These are phyloP conservation scores for Littorina saxatilis DNA, from an alignment of 1,140 invertebrate species.

Conservation along the genomic window DNA sequence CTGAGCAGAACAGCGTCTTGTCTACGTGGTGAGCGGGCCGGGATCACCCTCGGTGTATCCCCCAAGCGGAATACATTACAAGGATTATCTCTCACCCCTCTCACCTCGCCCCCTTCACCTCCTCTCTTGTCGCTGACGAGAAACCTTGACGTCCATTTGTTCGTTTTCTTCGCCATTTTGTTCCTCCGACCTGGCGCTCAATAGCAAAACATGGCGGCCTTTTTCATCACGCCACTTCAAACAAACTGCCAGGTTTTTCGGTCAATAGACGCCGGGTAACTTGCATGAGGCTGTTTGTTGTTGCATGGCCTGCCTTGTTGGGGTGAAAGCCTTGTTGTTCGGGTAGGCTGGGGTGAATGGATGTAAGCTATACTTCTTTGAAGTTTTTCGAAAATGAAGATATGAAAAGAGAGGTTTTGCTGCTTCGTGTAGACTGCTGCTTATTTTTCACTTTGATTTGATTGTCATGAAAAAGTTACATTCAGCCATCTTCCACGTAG, in stretches of 20 bases:
- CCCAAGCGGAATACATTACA: neutral
- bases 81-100: neutral
- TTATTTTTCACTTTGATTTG: too few species aligned
- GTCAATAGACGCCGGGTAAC: neutral
- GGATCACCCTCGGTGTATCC: too few species aligned
- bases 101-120: too few species aligned
- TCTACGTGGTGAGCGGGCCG: too few species aligned
- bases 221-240: neutral
- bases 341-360: too few species aligned
- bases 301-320: conserved; percentile 37
- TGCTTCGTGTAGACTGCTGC: too few species aligned
- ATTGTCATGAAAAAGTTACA: too few species aligned
- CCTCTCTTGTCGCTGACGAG: neutral
- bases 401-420: too few species aligned
- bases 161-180: conserved; percentile 6
- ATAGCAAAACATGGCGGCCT: neutral
- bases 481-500: too few species aligned
- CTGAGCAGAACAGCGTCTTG: too few species aligned
- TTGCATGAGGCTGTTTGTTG: neutral
- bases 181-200: neutral
- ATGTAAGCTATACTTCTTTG: too few species aligned
- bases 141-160: neutral
- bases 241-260: neutral
- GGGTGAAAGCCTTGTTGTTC: conserved; percentile 8
- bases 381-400: too few species aligned